These are phyloP conservation scores for Coelinius sp. DNA, from an alignment of 2,888 invertebrate genomes.

Conservation along the genomic window DNA sequence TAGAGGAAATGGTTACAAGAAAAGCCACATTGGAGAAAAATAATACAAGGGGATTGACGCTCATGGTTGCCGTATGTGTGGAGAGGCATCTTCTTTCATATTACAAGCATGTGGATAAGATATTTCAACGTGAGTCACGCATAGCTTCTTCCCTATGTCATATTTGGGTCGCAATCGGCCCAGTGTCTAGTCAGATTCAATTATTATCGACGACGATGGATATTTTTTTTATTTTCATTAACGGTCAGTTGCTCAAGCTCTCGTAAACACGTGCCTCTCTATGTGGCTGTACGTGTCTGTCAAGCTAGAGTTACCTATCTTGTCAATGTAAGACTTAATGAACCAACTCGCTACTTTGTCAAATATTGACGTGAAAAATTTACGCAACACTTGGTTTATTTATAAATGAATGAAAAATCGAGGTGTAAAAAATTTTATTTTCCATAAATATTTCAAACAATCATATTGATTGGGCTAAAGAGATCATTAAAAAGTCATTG, in stretches of 20 bases:
- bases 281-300: not conserved
- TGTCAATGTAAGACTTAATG: not conserved
- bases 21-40: not conserved
- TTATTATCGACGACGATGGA: conserved; percentile 4
- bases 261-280: not conserved
- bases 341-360: not conserved
- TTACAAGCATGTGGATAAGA: conserved; percentile 26
- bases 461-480: no score
- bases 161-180: conserved; percentile 29
- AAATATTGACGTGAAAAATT: conserved; percentile 7
- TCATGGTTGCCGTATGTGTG: not conserved
- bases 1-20: not conserved
- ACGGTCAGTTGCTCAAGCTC: conserved; percentile 18
- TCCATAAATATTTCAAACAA: no score
- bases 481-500: no score
- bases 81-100: not conserved
- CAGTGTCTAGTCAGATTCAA: conserved; percentile 22
- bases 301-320: conserved; percentile 10
- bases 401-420: not conserved
- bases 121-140: conserved; percentile 43
- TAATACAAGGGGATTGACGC: conserved; percentile 14
- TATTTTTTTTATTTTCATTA: not conserved
- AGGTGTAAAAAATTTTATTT: not conserved
- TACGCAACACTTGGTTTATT: not conserved
- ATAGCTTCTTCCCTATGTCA: conserved; percentile 60